Evolutionary conservation across 2,888 invertebrate species (phyloP), one percentile per base, ranked within the genome.

Genomic region (Lymantria monacha): DNA sequence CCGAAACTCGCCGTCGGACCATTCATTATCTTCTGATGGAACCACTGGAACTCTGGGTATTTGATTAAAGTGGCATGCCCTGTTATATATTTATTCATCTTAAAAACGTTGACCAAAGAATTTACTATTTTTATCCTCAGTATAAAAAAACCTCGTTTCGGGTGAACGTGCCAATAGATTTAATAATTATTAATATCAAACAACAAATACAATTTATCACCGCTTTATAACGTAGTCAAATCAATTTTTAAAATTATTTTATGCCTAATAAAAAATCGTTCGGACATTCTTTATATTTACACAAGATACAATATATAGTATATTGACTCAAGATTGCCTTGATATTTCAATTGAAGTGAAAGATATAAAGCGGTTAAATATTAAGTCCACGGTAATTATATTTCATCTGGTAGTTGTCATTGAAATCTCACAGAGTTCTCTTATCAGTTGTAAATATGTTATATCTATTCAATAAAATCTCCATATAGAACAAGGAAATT

Each of bases 281-380:
- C 9, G 7, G 33, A 33, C 3, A 33, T 33, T 22, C 22, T 22
- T 2, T 22, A 22, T 22, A 22, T 38, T 22, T 15, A 45, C 33
- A 37, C 36, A 38, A 38, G 22, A 3, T 22, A 22, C 22, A 22
- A 22, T 22, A 22, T 22, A 22, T 22, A 22, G 22, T 38, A 48
- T 37, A 43, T 37, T 42, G 30, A 44, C 12, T 30, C 51, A 37
- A 14, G 36, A 15, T 51, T 36, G 41, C 47, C 47, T 51, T 48
- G 48, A 44, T 51, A 44, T 51, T 51, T 48, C 11, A 48, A 30
- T 22, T 30, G 30, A 12, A 50, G 46, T 42, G 45, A 50, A 46
- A 50, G 50, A 42, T 37, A 40, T 22, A 38, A 13, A 38, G 12
- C 3, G 12, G n/a, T 31, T 44, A 42, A 48, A 49, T 42, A 42